phyloP scores from a whole-genome alignment of 2,113 vertebrate species.

The Microcebus tavaratra region DNA sequence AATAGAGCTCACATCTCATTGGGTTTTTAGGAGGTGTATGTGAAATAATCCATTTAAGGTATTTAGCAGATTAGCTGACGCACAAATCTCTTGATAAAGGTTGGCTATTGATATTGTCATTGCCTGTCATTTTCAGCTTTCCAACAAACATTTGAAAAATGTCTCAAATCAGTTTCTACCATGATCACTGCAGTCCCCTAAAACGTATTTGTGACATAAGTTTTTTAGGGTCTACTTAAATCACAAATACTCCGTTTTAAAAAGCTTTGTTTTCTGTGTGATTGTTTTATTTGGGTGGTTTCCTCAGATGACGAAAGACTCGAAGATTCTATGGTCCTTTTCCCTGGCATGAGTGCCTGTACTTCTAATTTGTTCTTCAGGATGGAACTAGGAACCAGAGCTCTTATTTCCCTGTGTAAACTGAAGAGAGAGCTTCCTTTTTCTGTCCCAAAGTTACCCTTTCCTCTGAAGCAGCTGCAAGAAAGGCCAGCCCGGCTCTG shows the following conservation, averaged over 20 bases:
- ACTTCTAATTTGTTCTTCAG: neutral
- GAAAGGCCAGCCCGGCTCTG: neutral
- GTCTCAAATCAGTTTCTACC: neutral
- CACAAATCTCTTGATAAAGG: neutral
- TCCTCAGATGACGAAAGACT: neutral
- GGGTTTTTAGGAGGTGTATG: neutral
- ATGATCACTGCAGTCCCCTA: neutral
- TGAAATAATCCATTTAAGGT: neutral
- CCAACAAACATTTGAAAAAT: neutral
- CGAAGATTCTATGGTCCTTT: neutral
- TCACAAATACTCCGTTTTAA: neutral
- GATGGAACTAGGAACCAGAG: neutral
- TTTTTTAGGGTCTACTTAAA: neutral
- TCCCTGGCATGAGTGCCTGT: neutral
- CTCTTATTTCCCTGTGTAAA: neutral
- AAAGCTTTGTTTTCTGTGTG: neutral
- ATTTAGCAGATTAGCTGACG: neutral
- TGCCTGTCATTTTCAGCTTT: neutral
- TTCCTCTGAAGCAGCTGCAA: neutral
- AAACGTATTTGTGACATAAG: neutral
- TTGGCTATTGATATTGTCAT: neutral
- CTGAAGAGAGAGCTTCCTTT: neutral
- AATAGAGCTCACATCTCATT: neutral
- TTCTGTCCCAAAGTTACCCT: neutral
- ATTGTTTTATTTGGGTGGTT: neutral